Evolutionary conservation across 2,797 vertebrate species (phyloP).

Genomic region (Hafferia zeledoni): DNA sequence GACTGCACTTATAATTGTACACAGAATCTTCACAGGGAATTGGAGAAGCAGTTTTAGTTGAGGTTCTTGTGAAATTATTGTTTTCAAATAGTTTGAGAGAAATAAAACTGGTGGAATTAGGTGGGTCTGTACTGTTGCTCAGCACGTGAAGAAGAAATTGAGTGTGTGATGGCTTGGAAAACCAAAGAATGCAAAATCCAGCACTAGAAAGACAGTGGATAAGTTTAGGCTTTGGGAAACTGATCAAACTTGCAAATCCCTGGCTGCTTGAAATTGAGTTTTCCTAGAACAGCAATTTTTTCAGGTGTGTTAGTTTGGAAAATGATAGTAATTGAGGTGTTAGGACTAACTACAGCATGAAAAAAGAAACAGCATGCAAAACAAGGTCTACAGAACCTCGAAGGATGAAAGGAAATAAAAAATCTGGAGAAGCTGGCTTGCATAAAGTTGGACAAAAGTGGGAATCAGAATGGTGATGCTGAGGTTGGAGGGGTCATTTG

Average conservation of each 20-base stretch:
- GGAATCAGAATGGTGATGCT: background rate
- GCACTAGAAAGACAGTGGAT: background rate
- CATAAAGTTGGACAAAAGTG: background rate
- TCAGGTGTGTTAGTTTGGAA: background rate
- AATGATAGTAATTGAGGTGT: background rate
- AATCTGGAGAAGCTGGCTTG: background rate
- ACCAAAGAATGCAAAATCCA: background rate
- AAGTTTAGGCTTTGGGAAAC: background rate
- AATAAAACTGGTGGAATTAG: background rate
- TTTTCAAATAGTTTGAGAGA: background rate
- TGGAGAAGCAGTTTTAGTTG: background rate
- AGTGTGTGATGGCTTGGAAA: background rate
- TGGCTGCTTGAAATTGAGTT: background rate
- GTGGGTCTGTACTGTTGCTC: background rate
- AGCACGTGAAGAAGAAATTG: background rate
- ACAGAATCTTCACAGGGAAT: background rate
- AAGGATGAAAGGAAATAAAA: background rate
- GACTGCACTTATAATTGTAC: background rate
- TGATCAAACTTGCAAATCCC: background rate
- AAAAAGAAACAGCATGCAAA: background rate
- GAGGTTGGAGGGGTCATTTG: background rate
- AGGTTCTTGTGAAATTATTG: background rate
- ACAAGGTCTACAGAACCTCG: background rate
- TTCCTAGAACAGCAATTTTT: background rate
- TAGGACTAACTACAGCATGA: background rate